Base-by-base conservation (phyloP, 2,797 vertebrate genomes). In the Myotis myotis region DNA sequence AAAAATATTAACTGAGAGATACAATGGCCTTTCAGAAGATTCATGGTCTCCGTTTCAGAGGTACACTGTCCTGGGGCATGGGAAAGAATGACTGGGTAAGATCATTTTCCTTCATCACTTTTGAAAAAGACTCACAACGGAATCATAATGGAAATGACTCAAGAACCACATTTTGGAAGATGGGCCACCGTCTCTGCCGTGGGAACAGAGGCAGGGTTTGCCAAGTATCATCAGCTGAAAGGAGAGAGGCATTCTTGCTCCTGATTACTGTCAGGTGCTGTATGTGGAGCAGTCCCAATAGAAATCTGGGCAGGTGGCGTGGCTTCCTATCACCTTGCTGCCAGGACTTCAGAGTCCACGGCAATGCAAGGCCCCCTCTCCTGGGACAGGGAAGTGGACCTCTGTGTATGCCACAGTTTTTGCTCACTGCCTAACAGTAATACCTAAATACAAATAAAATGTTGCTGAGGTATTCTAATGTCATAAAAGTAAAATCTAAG, bases 61-160 rank as follows among this genome's bases (percentile, higher is more conserved):
- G 91, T 79, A 75, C 91, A 87, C 22, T 66, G 66, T 66, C 62
- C 20, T 93, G 74, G 41, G 75, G 70, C 79, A 71, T 49, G 85
- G 94, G 96, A 95, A 96, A 87, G 88, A 94, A 62, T 87, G 89
- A 96, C 70, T 87, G 78, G 84, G 84, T 94, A 71, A 93, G 47
- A 47, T 82, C 28, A 90, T 76, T 87, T 89, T 95, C 84, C 93
- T 94, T 85, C 51, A 81, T 88, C 64, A 75, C 71, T 94, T 95
- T 94, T 91, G 91, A 95, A 68, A 91, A 91, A 91, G 85, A 71
- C 64, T 78, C 75, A 91, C 36, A 83, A 36, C 8, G 3, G 87
- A 85, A 84, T 91, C 79, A 75, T 36, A 79, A 81, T 92, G 92
- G 85, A 96, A 97, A 93, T 90, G 85, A 82, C n/a, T 62, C 92